Evolutionary conservation across 2,113 vertebrate genomes (phyloP), one percentile per base, ranked within the genome.

Genomic region (Semicossyphus pulcher): DNA sequence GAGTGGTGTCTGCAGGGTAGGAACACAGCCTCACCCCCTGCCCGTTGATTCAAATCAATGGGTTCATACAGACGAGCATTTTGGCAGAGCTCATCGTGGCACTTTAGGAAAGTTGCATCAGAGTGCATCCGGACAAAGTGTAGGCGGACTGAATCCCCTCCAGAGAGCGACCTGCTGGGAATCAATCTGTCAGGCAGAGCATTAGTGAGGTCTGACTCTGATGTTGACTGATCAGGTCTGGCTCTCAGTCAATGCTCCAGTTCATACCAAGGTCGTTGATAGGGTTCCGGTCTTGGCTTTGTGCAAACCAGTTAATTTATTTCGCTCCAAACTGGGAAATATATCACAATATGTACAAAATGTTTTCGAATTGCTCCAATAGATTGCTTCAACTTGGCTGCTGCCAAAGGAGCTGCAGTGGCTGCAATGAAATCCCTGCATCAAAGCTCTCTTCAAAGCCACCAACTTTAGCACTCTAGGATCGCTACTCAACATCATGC

Each of bases 1-100:
- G 98, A 80, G 97, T 98, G 64, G 97, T 97, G 9, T 96, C 97
- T 69, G 95, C 96, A 60, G 94, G 97, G 97, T 99, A 93, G 79
- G 95, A 92, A 41, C 23, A 32, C 37, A 16, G 23, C 59, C 23
- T 34, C 28, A 70, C 32, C 44, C 3, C 31, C 7, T 37, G 39
- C 36, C 42, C 47, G 12, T n/a, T 23, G 26, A 52, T 52, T 32
- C 4, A 39, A 70, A 82, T 79, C 78, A 59, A 69, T 76, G 29
- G 23, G 7, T 47, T 47, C 20, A 73, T 76, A 57, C 28, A 66
- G 42, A 54, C 18, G 0, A 52, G 71, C 0, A 53, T 75, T 69
- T 78, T 78, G 48, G 29, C 60, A 28, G 34, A 47, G 61, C 20
- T 62, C 20, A 25, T 31, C 67, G 12, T 41, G 49, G 39, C 60